Evolutionary conservation across 2,888 invertebrate species (phyloP), one percentile per base, ranked within the genome.

Genomic region (Buathra laborator): DNA sequence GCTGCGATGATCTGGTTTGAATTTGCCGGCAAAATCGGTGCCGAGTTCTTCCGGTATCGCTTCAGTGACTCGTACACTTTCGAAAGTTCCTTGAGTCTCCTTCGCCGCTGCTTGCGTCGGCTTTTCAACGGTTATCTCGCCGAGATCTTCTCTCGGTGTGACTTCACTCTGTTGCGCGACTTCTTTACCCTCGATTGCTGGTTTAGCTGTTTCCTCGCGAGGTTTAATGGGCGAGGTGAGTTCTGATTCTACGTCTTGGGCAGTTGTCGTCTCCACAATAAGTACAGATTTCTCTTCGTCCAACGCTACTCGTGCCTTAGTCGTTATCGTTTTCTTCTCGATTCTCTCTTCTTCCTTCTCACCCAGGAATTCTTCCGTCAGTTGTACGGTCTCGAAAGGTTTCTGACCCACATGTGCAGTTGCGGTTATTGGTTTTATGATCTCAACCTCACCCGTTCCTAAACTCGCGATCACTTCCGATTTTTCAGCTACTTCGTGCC

Each of bases 401-500:
- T 94, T 94, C 87, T 94, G 94, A n/a, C 92, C 90, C 1, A 94
- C 90, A 82, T 90, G 89, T 3, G 95, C 94, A 12, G 89, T 89
- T 2, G 90, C 93, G 59, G 88, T 89, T 16, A 83, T 88, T 1
- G 94, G 94, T 86, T 90, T 88, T 32, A 90, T 82, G 9, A 90
- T 83, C n/a, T 91, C 90, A 46, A 95, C 91, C 66, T 94, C 91
- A 44, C 92, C 92, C 6, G 94, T 90, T 56, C 91, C 92, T 80
- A 94, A 93, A 78, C 94, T 92, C n/a, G 94, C 86, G 59, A 94
- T 90, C 9, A 95, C 90, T 92, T 95, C 95, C 3, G 93, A 93
- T 88, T 94, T 95, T 86, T 94, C 91, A n/a, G 95, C 94, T 29
- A 95, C 94, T 89, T 94, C 94, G 80, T 94, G 93, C 0, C 94